These are phyloP conservation scores for Rhagoletis zephyria DNA, from an alignment of 1,140 invertebrate genomes.

Conservation along the genomic window DNA sequence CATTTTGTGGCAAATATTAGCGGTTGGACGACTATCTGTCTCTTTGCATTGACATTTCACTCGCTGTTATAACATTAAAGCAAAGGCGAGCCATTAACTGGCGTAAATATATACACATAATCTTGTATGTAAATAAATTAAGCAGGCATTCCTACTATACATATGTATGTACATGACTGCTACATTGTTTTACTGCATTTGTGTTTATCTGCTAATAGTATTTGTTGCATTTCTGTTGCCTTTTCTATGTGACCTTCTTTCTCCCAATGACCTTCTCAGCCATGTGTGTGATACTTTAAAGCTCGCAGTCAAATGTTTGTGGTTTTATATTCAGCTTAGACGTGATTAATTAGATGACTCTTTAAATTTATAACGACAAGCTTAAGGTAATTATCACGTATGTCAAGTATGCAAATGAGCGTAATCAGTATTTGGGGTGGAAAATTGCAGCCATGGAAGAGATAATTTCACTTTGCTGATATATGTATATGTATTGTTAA, in stretches of 20 bases:
- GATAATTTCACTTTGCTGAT: too few species aligned
- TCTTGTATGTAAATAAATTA: not conserved
- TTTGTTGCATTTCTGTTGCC: not conserved
- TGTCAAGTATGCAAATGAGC: not conserved
- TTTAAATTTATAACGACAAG: not conserved
- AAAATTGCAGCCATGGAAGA: too few species aligned
- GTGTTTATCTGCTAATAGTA: constrained; percentile 5
- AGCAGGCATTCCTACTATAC: constrained; percentile 5
- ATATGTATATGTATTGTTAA: too few species aligned
- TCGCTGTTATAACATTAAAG: not conserved
- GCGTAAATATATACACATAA: not conserved
- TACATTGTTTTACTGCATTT: not conserved
- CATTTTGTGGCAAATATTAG: constrained; percentile 43
- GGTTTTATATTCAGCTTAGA: constrained; percentile 17
- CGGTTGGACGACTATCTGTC: constrained; percentile 11
- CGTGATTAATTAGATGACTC: constrained; percentile 29
- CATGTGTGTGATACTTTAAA: not conserved
- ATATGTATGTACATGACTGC: not conserved
- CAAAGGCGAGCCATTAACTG: not conserved
- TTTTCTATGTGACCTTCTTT: not conserved
- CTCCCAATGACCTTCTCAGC: not conserved
- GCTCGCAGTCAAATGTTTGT: not conserved
- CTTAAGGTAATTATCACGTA: constrained; percentile 31
- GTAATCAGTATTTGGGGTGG: not conserved
- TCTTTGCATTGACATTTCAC: constrained; percentile 31